These are phyloP conservation scores for Acanthosepion lycidas DNA, from an alignment of 2,888 invertebrate species.

Conservation along the genomic window DNA sequence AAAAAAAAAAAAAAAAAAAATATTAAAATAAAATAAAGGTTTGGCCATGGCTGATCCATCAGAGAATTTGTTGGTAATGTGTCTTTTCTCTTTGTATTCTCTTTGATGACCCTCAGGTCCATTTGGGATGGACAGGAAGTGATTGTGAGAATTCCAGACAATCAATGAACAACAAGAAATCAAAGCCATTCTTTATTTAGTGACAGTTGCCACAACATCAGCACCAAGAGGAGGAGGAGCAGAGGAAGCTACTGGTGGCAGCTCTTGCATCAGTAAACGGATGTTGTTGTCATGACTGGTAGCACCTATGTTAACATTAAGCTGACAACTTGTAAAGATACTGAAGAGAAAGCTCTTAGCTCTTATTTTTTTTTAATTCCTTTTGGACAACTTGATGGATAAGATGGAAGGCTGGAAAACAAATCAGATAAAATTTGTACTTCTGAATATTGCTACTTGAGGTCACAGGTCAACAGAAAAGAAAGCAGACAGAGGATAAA, in stretches of 20 bases:
- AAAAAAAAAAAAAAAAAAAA: neutral
- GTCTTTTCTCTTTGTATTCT: neutral
- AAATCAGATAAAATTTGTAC: neutral
- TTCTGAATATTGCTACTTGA: neutral
- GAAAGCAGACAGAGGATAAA: neutral
- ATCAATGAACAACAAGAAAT: neutral
- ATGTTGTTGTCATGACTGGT: neutral
- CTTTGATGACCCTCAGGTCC: neutral
- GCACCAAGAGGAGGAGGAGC: neutral
- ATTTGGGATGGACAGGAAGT: constrained; percentile 33
- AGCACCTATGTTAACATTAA: neutral
- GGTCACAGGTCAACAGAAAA: neutral
- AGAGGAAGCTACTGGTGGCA: neutral
- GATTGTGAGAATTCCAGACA: constrained; percentile 24
- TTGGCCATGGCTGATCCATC: neutral
- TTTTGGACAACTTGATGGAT: neutral
- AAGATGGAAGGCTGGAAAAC: neutral
- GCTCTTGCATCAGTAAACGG: neutral
- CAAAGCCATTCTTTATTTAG: constrained; percentile 33
- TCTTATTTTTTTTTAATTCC: neutral
- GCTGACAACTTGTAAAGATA: constrained; percentile 11
- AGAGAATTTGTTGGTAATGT: neutral
- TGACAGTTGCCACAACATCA: constrained; percentile 6
- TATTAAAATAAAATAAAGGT: neutral
- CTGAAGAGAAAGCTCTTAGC: constrained; percentile 10